Percentiles rank a stretch among this genome's conserved stretches.
These are phyloP conservation scores for Tapera naevia DNA, from an alignment of 2,797 vertebrate species.

Conservation along the genomic window DNA sequence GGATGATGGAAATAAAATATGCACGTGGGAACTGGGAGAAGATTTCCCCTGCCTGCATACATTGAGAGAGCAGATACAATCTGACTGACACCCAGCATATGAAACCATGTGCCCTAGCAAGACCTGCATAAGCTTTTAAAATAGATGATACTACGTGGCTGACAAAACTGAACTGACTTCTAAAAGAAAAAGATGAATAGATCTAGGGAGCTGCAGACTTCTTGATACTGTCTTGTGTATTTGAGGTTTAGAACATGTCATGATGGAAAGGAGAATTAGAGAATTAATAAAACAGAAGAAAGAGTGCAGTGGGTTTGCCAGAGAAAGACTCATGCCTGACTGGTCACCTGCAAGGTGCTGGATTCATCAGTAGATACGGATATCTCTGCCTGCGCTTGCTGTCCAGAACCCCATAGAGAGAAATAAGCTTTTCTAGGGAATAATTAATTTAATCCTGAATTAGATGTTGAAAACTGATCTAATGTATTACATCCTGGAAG, in stretches of 20 bases:
- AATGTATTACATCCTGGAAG: neutral
- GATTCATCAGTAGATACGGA: neutral
- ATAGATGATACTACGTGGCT: neutral
- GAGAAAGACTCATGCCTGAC: neutral
- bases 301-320: neutral
- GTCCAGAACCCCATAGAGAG: neutral
- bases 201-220: neutral
- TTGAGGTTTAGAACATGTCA: neutral
- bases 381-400: neutral
- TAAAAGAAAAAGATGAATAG: constrained; percentile 2
- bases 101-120: neutral
- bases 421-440: constrained; percentile 6
- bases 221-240: neutral
- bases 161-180: neutral
- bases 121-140: neutral
- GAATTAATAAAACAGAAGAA: constrained; percentile 4
- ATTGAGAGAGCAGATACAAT: neutral
- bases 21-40: neutral
- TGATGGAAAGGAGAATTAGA: neutral
- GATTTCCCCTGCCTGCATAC: neutral
- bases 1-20: neutral
- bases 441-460: constrained; percentile 51
- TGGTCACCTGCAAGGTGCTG: neutral
- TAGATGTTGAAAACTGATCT: constrained; percentile 47
- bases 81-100: neutral